These are phyloP conservation scores for Megalonaias nervosa DNA, from an alignment of 1,140 invertebrate species.

Conservation along the genomic window DNA sequence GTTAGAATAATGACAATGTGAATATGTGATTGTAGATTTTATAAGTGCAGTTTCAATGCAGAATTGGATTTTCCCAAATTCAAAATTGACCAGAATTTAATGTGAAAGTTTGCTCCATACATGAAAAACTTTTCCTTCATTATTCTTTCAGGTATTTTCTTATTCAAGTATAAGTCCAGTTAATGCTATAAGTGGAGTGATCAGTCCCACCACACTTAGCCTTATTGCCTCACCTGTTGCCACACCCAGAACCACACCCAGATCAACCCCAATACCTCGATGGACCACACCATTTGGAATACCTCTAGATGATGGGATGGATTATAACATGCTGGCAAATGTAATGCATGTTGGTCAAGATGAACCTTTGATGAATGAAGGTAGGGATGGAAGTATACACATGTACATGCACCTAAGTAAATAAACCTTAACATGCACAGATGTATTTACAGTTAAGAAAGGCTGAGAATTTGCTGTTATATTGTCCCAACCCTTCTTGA, in stretches of 20 bases:
- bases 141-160: slow-evolving; percentile 84
- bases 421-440: background rate
- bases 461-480: background rate
- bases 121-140: no score
- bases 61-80: no score
- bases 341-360: slow-evolving; percentile 75
- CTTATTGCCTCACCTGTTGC: slow-evolving; percentile 87
- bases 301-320: slow-evolving; percentile 86
- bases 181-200: slow-evolving; percentile 82
- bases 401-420: background rate
- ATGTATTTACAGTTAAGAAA: background rate
- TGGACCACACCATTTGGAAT: slow-evolving; percentile 89
- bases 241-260: slow-evolving; percentile 80
- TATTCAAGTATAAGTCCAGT: slow-evolving; percentile 85
- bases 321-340: slow-evolving; percentile 90
- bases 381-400: slow-evolving; percentile 24
- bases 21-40: no score
- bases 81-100: no score
- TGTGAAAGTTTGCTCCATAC: no score
- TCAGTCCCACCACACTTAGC: slow-evolving; percentile 91
- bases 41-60: no score
- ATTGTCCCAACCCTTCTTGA: background rate
- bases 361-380: slow-evolving; percentile 60
- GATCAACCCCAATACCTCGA: slow-evolving; percentile 78
- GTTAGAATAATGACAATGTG: no score